These are phyloP conservation scores for Unio pictorum DNA, from an alignment of 2,888 invertebrate species.

Conservation along the genomic window DNA sequence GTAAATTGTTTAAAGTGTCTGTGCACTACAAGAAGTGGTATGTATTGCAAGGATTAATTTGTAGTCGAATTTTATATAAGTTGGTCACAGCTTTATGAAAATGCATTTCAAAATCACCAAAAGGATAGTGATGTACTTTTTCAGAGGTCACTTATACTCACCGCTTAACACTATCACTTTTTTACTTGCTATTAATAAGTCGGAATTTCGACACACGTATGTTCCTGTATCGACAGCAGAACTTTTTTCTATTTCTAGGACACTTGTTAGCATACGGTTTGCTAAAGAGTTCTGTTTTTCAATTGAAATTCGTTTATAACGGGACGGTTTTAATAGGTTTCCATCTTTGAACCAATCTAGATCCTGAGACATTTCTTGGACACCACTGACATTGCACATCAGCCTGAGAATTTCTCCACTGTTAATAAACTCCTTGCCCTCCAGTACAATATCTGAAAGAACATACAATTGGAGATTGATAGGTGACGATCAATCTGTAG, in stretches of 20 bases:
- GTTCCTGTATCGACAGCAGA: slow-evolving; percentile 27
- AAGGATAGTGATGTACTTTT: neutral
- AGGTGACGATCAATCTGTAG: no score
- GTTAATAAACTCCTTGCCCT: slow-evolving; percentile 25
- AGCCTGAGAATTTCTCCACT: slow-evolving; percentile 29
- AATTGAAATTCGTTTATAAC: slow-evolving; percentile 19
- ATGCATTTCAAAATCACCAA: neutral
- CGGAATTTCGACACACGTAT: slow-evolving; percentile 37
- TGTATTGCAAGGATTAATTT: no score
- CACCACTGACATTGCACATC: slow-evolving; percentile 29
- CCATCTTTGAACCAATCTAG: slow-evolving; percentile 40
- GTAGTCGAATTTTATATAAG: no score
- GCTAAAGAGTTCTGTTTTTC: slow-evolving; percentile 25
- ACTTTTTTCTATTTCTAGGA: slow-evolving; percentile 29
- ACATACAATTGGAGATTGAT: neutral
- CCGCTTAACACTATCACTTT: slow-evolving; percentile 34
- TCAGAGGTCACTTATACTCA: slow-evolving; percentile 5
- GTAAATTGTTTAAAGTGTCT: no score
- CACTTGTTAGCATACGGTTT: slow-evolving; percentile 29
- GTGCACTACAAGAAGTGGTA: no score
- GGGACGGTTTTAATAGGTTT: slow-evolving; percentile 16
- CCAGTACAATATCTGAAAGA: slow-evolving; percentile 25
- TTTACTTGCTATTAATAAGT: slow-evolving; percentile 26
- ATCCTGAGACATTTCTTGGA: slow-evolving; percentile 28
- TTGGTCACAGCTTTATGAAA: no score